Evolutionary conservation across 2,888 invertebrate species (phyloP).

Genomic region (Siphlonurus alternatus): DNA sequence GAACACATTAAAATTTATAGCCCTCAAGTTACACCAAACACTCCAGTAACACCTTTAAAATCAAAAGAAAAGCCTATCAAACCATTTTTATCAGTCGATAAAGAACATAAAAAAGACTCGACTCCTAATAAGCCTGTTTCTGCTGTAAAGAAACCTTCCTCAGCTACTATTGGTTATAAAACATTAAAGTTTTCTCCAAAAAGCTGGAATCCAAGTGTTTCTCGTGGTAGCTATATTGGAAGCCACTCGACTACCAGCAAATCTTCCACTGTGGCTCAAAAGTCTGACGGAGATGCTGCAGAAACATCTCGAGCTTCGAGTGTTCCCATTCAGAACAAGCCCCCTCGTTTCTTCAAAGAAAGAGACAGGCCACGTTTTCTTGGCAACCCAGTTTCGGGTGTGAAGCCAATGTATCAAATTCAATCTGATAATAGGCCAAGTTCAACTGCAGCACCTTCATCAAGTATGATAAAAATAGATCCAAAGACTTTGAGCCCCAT

Average conservation of each 20-base stretch:
- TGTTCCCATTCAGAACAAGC: slow-evolving; percentile 20
- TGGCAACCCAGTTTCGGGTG: slow-evolving; percentile 40
- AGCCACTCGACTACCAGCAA: slow-evolving; percentile 21
- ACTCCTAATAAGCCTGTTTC: neutral
- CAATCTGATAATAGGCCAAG: slow-evolving; percentile 24
- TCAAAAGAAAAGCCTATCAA: too few species aligned
- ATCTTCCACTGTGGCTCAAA: slow-evolving; percentile 13
- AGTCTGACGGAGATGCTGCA: slow-evolving; percentile 15
- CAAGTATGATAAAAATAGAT: slow-evolving; percentile 32
- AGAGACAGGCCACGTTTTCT: slow-evolving; percentile 35
- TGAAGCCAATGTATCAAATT: slow-evolving; percentile 39
- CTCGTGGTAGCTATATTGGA: slow-evolving; percentile 25
- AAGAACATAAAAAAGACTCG: neutral
- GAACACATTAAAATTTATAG: neutral
- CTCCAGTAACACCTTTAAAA: neutral
- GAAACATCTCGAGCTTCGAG: slow-evolving; percentile 5
- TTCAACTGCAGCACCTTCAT: slow-evolving; percentile 17
- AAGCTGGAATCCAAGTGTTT: slow-evolving; percentile 41
- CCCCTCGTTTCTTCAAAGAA: slow-evolving; percentile 39
- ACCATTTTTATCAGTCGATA: too few species aligned
- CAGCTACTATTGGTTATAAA: slow-evolving; percentile 30
- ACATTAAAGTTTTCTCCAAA: slow-evolving; percentile 40
- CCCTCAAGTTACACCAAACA: too few species aligned
- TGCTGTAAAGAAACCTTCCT: slow-evolving; percentile 10
- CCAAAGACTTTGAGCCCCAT: slow-evolving; percentile 40